Conservation (phyloP, 2,113 vertebrate genomes). For the pig (Sus scrofa) region DNA sequence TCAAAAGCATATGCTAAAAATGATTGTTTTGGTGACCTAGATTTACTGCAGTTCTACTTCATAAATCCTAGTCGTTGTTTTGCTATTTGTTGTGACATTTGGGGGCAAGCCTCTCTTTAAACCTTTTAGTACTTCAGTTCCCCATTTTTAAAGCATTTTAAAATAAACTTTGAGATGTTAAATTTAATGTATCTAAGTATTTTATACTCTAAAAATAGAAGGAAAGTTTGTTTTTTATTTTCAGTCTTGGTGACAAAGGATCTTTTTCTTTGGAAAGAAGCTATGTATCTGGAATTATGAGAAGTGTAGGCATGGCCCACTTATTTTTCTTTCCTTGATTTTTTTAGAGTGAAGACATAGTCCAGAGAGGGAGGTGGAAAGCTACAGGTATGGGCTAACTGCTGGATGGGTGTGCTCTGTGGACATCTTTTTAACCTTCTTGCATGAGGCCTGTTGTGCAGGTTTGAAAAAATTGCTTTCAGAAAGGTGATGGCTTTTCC, state of each 20-base stretch:
- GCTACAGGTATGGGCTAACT: conserved; percentile 83
- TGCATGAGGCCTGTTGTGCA: conserved; percentile 74
- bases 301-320: conserved; percentile 26
- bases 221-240: neutral
- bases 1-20: conserved; percentile 36
- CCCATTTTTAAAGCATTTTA: neutral
- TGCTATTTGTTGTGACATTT: conserved; percentile 46
- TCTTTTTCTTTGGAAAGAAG: conserved; percentile 66
- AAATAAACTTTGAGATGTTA: conserved; percentile 48
- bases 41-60: neutral
- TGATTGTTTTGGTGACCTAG: conserved; percentile 11
- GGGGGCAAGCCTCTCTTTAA: neutral
- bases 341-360: conserved; percentile 87
- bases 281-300: neutral
- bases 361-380: conserved; percentile 64
- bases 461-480: conserved; percentile 62
- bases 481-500: conserved; percentile 53
- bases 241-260: neutral
- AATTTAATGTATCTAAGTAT: conserved; percentile 3
- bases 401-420: conserved; percentile 61
- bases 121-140: conserved; percentile 6
- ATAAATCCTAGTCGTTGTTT: neutral
- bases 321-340: conserved; percentile 75
- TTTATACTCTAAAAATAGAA: neutral
- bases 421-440: conserved; percentile 61